These are phyloP conservation scores for Hyles lineata DNA, from an alignment of 2,888 invertebrate genomes.

Conservation along the genomic window DNA sequence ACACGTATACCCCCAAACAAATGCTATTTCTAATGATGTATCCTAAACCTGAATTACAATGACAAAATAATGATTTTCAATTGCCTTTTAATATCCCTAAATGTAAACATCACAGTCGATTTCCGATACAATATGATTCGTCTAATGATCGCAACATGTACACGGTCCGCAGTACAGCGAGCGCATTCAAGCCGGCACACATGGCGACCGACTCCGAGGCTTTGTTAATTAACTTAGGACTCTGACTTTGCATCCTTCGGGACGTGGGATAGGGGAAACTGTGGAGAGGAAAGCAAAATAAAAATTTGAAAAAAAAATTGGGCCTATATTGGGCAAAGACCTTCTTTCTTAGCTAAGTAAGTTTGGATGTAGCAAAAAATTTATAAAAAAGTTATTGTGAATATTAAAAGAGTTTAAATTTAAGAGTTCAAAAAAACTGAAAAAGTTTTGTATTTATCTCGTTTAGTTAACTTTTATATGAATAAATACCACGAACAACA, in stretches of 20 bases:
- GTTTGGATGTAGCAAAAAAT: too few relatives aligned
- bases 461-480: neutral
- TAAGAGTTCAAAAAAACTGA: too few relatives aligned
- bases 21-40: too few relatives aligned
- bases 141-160: constrained; percentile 17
- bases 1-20: too few relatives aligned
- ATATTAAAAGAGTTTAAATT: too few relatives aligned
- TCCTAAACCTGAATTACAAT: too few relatives aligned
- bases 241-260: constrained; percentile 67
- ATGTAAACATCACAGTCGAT: neutral
- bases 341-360: too few relatives aligned
- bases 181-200: constrained; percentile 55
- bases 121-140: constrained; percentile 2
- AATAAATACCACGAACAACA: neutral
- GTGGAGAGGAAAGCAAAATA: constrained; percentile 51
- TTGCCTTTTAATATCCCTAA: neutral
- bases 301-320: neutral
- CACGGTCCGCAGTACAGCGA: constrained; percentile 1
- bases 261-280: constrained; percentile 46
- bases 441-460: neutral
- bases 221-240: constrained; percentile 80
- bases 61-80: too few relatives aligned
- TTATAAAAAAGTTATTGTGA: too few relatives aligned
- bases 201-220: constrained; percentile 64
- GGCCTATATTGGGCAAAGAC: too few relatives aligned